Percentiles rank a stretch among this genome's conserved stretches.
phyloP scores from a whole-genome alignment of 2,888 invertebrate genomes.

The Ichneumoninae sp. region DNA sequence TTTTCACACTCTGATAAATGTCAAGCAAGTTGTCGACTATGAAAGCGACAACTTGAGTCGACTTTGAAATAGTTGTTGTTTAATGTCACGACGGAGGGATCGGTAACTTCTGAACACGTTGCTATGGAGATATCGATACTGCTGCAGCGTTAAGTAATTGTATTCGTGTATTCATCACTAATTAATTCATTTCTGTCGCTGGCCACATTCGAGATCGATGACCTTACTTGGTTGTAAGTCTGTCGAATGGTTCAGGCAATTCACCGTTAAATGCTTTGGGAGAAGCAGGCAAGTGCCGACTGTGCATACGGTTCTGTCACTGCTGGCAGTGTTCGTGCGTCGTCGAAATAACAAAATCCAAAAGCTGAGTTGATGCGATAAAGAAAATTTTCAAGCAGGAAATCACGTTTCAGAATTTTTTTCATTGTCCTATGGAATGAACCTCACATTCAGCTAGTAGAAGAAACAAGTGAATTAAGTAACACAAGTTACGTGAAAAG shows the following conservation, averaged over 20 bases:
- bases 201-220: not conserved
- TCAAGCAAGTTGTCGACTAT: not conserved
- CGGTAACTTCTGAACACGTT: slow-evolving; percentile 40
- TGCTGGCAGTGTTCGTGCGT: too few relatives aligned
- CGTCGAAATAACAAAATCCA: too few relatives aligned
- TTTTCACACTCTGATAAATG: not conserved
- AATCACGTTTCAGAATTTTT: not conserved
- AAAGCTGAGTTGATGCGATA: too few relatives aligned
- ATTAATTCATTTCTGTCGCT: too few relatives aligned
- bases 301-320: too few relatives aligned
- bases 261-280: too few relatives aligned
- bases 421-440: not conserved
- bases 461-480: not conserved
- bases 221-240: too few relatives aligned
- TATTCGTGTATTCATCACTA: too few relatives aligned
- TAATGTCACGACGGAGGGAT: not conserved
- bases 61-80: slow-evolving; percentile 8
- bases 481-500: not conserved
- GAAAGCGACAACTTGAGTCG: not conserved
- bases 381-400: too few relatives aligned
- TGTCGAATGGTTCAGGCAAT: too few relatives aligned
- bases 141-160: slow-evolving; percentile 15
- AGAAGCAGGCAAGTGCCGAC: too few relatives aligned
- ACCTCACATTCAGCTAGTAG: not conserved
- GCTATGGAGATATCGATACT: slow-evolving; percentile 75